Base-by-base conservation (phyloP, 2,888 invertebrate genomes). In the Unio delphinus region DNA sequence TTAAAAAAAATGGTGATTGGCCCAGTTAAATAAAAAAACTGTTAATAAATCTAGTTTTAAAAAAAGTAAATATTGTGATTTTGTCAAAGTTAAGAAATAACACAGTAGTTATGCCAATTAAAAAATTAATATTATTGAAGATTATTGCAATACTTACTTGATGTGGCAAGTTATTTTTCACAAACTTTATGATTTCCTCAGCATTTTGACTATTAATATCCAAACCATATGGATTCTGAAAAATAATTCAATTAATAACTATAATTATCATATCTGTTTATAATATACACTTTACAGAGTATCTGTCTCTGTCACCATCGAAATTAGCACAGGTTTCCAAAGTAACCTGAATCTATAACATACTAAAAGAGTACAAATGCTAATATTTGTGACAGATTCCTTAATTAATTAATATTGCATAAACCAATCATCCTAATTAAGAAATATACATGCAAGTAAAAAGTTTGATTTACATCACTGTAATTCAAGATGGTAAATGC, bases 131-230 rank as follows among this genome's bases (percentile, higher is more conserved):
- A 34, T 7, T 34, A 34, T 34, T 34, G 7, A 34, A 45, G 45
- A 56, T 58, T 20, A 34, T 54, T 45, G 23, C 34, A 63, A 45
- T 45, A 65, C 64, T 61, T 70, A 75, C 76, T 64, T 34, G 5
- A 23, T 23, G 54, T 54, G 78, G 78, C 61, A 69, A 62, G 71
- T 83, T 81, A 28, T 70, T 67, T 61, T 79, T 83, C 8, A 87
- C 74, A 75, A 80, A 82, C 20, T 76, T 66, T 8, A 84, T 75
- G 61, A 88, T 86, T 68, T 80, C 75, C 26, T 84, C 79, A 45
- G 82, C 83, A 76, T 83, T 79, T 62, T 86, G 86, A 65, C 83
- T 85, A 23, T 82, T 70, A 64, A 88, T 82, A 69, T 85, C 86
- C 76, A 76, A 78, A 7, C 87, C 87, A 76, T 78, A 77, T 20